phyloP scores from a whole-genome alignment of 2,888 invertebrate species.

The Chalcosyrphus nemorum region DNA sequence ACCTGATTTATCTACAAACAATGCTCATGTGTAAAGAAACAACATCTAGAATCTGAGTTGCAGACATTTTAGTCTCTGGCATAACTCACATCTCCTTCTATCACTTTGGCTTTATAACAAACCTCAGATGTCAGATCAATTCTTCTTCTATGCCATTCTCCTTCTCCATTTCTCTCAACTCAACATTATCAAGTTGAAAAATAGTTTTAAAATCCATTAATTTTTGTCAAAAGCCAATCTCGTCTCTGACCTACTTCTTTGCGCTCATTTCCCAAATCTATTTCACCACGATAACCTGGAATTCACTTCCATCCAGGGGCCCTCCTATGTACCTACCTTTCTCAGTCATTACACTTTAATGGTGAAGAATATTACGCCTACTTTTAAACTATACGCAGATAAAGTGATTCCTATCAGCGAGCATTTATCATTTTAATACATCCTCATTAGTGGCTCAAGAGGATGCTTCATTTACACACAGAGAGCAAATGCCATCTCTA shows the following conservation, averaged over 20 bases:
- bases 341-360: conserved; percentile 34
- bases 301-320: neutral
- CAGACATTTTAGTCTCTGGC: no score
- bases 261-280: neutral
- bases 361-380: conserved; percentile 31
- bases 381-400: conserved; percentile 31
- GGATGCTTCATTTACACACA: conserved; percentile 34
- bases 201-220: neutral
- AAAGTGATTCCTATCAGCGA: conserved; percentile 52
- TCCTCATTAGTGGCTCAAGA: conserved; percentile 55
- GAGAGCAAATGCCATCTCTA: neutral
- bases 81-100: no score
- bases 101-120: no score
- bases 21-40: no score
- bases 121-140: no score
- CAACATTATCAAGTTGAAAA: no score
- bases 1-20: no score
- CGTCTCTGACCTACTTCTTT: neutral
- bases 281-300: neutral
- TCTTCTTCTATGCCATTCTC: no score
- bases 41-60: no score
- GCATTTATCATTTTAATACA: conserved; percentile 60
- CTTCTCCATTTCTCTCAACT: no score
- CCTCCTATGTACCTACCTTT: neutral
- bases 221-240: neutral